phyloP scores from a whole-genome alignment of 92 coral and sea anemone genomes.

The Metridium senile region DNA sequence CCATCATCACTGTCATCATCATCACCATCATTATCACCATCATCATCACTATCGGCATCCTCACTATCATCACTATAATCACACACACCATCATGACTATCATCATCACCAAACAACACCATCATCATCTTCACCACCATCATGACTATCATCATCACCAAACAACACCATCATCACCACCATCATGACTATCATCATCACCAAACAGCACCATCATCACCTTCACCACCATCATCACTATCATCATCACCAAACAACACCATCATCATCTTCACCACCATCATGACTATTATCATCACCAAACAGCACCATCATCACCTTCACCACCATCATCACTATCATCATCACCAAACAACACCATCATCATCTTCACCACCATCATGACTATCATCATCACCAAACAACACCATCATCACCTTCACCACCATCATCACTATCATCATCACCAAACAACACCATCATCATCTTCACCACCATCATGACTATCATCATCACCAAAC shows the following conservation, averaged over 20 bases:
- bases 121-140: no score
- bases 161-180: not conserved
- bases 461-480: not conserved
- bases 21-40: not conserved
- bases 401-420: not conserved
- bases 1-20: not conserved
- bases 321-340: not conserved
- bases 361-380: not conserved
- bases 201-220: no score
- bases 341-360: not conserved
- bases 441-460: not conserved
- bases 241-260: not conserved
- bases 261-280: no score
- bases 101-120: not conserved
- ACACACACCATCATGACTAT: not conserved
- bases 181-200: not conserved
- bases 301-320: not conserved
- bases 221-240: not conserved
- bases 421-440: not conserved
- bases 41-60: not conserved
- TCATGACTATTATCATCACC: no score
- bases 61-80: not conserved
- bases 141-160: not conserved
- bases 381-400: not conserved
- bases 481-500: no score